Percentiles rank a stretch among this genome's conserved stretches.
Conservation (phyloP, 2,113 vertebrate species). For the Oryzias javanicus region DNA sequence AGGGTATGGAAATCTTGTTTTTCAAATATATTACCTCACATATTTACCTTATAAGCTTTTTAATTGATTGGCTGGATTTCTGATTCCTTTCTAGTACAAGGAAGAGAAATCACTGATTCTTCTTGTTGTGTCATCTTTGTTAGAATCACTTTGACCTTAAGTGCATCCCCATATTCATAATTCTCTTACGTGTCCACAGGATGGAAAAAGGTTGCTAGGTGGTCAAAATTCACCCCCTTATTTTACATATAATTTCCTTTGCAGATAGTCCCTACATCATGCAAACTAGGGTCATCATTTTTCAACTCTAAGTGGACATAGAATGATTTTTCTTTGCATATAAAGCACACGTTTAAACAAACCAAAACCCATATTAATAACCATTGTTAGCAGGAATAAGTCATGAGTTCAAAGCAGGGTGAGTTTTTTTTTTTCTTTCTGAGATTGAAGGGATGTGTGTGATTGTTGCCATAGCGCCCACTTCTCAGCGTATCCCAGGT, state of each 20-base stretch:
- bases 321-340: conserved; percentile 58
- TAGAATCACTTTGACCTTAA: conserved; percentile 12
- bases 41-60: not conserved
- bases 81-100: not conserved
- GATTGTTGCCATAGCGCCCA: conserved; percentile 20
- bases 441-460: not conserved
- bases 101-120: not conserved
- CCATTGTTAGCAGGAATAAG: not conserved
- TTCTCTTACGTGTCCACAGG: conserved; percentile 34
- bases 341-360: conserved; percentile 7
- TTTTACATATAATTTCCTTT: conserved; percentile 79
- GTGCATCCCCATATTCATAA: conserved; percentile 10
- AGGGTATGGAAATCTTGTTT: not conserved
- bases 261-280: conserved; percentile 63
- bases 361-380: conserved; percentile 4
- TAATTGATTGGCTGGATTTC: not conserved
- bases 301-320: conserved; percentile 30
- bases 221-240: conserved; percentile 60
- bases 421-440: not conserved
- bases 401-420: not conserved
- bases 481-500: conserved; percentile 4
- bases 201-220: conserved; percentile 43
- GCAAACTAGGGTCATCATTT: conserved; percentile 63
- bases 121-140: not conserved
- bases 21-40: not conserved